phyloP scores from a whole-genome alignment of 2,113 vertebrate species.

The Sylvietta virens region DNA sequence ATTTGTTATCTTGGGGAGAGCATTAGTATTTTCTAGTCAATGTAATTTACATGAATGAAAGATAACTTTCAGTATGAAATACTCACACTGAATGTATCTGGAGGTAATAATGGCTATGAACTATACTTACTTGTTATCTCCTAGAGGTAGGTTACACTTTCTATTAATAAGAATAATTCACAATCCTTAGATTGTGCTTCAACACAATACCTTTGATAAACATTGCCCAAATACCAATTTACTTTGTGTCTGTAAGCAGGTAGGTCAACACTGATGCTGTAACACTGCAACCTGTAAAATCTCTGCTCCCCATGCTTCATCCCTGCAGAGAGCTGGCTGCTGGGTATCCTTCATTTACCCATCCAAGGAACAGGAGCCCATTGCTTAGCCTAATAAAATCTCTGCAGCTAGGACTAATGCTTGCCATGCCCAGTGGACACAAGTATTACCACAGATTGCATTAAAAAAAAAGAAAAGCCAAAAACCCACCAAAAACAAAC shows the following conservation, averaged over 20 bases:
- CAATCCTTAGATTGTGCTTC: not conserved
- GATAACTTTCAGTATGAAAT: slow-evolving; percentile 37
- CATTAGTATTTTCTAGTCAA: slow-evolving; percentile 64
- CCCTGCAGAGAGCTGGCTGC: not conserved
- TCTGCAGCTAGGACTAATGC: not conserved
- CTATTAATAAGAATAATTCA: slow-evolving; percentile 2
- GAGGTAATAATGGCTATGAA: slow-evolving; percentile 58
- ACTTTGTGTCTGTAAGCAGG: not conserved
- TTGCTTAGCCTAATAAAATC: not conserved
- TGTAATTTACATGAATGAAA: slow-evolving; percentile 62
- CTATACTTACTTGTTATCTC: slow-evolving; percentile 51
- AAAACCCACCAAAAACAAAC: too few relatives aligned
- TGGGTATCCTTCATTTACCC: not conserved
- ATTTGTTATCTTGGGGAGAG: slow-evolving; percentile 63
- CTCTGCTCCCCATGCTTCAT: not conserved
- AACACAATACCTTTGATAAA: not conserved
- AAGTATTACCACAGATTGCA: not conserved
- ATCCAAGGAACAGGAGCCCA: not conserved
- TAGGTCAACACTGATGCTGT: not conserved
- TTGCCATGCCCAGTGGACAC: not conserved
- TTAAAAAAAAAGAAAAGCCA: not conserved
- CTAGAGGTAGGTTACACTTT: slow-evolving; percentile 2
- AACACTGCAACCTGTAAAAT: not conserved
- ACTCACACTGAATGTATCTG: slow-evolving; percentile 26
- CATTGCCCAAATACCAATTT: not conserved